Percentiles rank a stretch among this genome's conserved stretches.
phyloP scores from a whole-genome alignment of 2,888 invertebrate genomes.

The Cheilosia pagana region DNA sequence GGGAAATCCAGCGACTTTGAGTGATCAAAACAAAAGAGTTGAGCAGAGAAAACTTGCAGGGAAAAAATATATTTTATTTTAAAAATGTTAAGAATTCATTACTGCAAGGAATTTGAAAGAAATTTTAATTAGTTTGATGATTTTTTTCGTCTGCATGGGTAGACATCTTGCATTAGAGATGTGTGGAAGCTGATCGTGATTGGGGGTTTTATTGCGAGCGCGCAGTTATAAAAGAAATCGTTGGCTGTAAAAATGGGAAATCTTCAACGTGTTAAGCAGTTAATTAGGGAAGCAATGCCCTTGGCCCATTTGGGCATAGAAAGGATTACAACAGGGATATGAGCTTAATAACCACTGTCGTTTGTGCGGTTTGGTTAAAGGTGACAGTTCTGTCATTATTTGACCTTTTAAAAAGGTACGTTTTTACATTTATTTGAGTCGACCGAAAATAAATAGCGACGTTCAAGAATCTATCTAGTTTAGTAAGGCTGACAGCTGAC shows the following conservation, averaged over 20 bases:
- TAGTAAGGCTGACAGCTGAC: too few relatives aligned
- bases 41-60: constrained; percentile 10
- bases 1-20: constrained; percentile 33
- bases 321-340: background rate
- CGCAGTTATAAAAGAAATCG: constrained; percentile 39
- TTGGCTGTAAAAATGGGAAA: constrained; percentile 3
- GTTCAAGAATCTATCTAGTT: too few relatives aligned
- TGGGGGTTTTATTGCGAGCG: constrained; percentile 5
- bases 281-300: constrained; percentile 25
- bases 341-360: too few relatives aligned
- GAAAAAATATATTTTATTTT: constrained; percentile 11
- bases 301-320: background rate
- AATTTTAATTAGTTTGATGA: constrained; percentile 62
- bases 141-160: background rate
- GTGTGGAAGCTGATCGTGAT: constrained; percentile 46
- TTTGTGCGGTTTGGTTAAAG: too few relatives aligned
- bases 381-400: too few relatives aligned
- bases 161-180: constrained; percentile 18
- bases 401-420: too few relatives aligned
- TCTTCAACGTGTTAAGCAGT: constrained; percentile 16
- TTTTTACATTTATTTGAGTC: too few relatives aligned
- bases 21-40: constrained; percentile 56
- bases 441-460: too few relatives aligned
- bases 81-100: constrained; percentile 48
- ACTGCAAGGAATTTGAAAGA: constrained; percentile 29